Evolutionary conservation across 2,113 vertebrate species (phyloP).

Genomic region (Psammodynastes pulverulentus): DNA sequence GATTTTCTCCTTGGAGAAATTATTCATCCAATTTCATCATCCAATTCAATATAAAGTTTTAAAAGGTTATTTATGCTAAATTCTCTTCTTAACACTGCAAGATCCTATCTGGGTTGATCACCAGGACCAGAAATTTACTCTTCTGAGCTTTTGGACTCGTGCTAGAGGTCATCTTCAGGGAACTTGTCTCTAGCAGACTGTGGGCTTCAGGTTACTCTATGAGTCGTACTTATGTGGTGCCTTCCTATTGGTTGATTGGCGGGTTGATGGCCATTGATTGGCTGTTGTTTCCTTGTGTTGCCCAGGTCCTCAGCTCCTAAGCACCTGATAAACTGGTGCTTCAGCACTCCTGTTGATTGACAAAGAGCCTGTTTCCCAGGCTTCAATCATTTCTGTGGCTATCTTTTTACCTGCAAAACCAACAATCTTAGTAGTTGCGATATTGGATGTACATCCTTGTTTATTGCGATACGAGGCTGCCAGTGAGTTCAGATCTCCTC

Average conservation of each 20-base stretch:
- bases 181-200: background rate
- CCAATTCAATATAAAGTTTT: background rate
- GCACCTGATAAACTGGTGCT: background rate
- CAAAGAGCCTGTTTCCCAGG: background rate
- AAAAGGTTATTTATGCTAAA: background rate
- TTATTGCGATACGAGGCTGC: background rate
- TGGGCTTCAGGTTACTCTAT: background rate
- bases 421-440: background rate
- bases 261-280: background rate
- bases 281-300: background rate
- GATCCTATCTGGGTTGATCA: background rate
- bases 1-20: background rate
- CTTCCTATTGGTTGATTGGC: background rate
- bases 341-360: background rate
- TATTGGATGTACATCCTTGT: background rate
- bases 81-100: background rate
- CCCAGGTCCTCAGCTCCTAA: background rate
- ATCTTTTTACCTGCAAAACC: background rate
- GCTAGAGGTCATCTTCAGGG: background rate
- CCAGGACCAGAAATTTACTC: background rate
- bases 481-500: background rate
- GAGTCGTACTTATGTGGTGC: background rate
- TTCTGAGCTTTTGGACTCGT: background rate
- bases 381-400: background rate
- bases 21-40: background rate